phyloP scores from a whole-genome alignment of 2,113 vertebrate genomes.

The Psammodynastes pulverulentus region DNA sequence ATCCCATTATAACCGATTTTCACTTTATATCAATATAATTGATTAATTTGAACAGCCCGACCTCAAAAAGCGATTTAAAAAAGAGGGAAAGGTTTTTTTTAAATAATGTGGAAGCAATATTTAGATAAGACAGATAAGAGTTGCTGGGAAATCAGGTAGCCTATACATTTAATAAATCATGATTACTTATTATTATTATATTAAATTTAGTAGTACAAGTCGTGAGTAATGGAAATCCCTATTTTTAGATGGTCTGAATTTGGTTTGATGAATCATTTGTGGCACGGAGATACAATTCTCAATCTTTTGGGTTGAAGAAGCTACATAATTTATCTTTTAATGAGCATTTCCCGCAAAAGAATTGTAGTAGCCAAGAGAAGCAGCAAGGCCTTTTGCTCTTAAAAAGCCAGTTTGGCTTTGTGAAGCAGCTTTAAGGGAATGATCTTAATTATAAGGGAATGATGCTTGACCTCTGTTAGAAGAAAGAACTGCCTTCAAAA shows the following conservation, averaged over 20 bases:
- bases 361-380: background rate
- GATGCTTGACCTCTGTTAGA: background rate
- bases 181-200: background rate
- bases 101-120: background rate
- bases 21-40: background rate
- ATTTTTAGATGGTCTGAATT: background rate
- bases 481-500: background rate
- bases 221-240: background rate
- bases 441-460: background rate
- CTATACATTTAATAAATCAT: background rate
- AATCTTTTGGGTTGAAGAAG: background rate
- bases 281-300: background rate
- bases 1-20: background rate
- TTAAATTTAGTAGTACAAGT: background rate
- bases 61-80: background rate
- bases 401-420: background rate
- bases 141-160: background rate
- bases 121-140: background rate
- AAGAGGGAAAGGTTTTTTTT: background rate
- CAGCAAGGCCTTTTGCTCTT: background rate
- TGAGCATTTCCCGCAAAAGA: background rate
- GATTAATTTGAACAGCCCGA: background rate
- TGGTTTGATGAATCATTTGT: background rate
- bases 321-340: background rate
- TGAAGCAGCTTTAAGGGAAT: background rate